Base-by-base conservation (phyloP, 1,140 invertebrate genomes). In the Chionoecetes opilio region DNA sequence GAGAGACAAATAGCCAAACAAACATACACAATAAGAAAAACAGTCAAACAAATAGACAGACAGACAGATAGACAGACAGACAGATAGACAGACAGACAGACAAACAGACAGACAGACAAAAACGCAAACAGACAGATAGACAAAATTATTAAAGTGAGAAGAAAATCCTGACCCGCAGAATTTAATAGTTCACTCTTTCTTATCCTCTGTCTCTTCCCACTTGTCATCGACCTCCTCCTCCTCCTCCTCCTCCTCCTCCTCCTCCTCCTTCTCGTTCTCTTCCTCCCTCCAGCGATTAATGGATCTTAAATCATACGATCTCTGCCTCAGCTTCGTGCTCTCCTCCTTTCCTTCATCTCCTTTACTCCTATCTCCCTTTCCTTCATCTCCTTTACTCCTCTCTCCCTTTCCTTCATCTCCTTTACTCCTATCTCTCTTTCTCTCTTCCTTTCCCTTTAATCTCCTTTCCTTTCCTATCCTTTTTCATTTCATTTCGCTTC, bases 231-330 rank as follows among this genome's bases (percentile, higher is more conserved):
- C 63, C 21, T 75, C 63, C 63, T 21, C 6, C n/a, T 75, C 21
- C 11, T n/a, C 63, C 21, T 75, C 63, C 63, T 6, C 63, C 63
- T 75, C 63, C 21, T 75, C 53, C 3, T 75, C 21, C 53, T 75
- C 63, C 63, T 75, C 63, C 63, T 75, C 63, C 63, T 75, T 26
- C 63, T 75, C 21, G 1, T 75, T 26, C 63, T 75, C 63, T 21
- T 75, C 63, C n/a, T 75, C n/a, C 63, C 63, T 75, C 21, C 11
- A n/a, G 63, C 63, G 63, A 75, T 75, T 75, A 75, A 75, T 75
- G 63, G 63, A 75, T 75, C 63, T 75, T 75, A 75, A 75, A 75
- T 75, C 63, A 75, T 75, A 75, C 63, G 63, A 75, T n/a, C 63
- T n/a, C n/a, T 26, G 8, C n/a, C 63, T 26, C 63, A 75, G 21